Percentiles rank a stretch among this genome's conserved stretches.
These are phyloP conservation scores for Eidolon dupreanum DNA, from an alignment of 2,797 vertebrate species.

Conservation along the genomic window DNA sequence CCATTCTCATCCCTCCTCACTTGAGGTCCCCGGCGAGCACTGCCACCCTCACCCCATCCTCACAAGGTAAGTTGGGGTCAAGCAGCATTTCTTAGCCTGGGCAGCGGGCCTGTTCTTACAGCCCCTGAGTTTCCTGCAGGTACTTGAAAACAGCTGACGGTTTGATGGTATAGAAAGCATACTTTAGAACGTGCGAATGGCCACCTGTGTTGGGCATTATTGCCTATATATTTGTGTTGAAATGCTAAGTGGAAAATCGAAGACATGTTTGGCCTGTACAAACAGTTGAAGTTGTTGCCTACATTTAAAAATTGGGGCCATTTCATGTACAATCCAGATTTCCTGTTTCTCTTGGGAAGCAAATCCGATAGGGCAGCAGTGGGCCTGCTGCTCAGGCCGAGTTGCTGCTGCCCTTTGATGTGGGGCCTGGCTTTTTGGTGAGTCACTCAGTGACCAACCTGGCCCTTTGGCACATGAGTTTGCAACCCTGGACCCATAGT, in stretches of 20 bases:
- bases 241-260: neutral
- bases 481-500: neutral
- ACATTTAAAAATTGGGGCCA: constrained; percentile 13
- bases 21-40: constrained; percentile 90
- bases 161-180: neutral
- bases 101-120: neutral
- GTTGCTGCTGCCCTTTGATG: neutral
- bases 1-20: constrained; percentile 95
- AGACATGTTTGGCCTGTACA: neutral
- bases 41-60: constrained; percentile 81
- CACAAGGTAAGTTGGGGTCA: constrained; percentile 59
- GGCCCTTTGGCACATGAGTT: neutral
- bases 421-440: neutral
- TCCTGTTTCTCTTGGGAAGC: constrained; percentile 30
- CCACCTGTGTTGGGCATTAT: neutral
- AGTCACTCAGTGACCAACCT: neutral
- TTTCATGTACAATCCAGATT: neutral
- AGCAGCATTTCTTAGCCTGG: neutral
- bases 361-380: neutral
- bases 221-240: neutral
- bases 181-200: neutral
- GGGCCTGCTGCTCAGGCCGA: neutral
- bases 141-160: neutral
- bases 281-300: neutral
- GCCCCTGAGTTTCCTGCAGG: neutral